Evolutionary conservation across 2,113 vertebrate genomes (phyloP).

Genomic region (Corapipo altera): DNA sequence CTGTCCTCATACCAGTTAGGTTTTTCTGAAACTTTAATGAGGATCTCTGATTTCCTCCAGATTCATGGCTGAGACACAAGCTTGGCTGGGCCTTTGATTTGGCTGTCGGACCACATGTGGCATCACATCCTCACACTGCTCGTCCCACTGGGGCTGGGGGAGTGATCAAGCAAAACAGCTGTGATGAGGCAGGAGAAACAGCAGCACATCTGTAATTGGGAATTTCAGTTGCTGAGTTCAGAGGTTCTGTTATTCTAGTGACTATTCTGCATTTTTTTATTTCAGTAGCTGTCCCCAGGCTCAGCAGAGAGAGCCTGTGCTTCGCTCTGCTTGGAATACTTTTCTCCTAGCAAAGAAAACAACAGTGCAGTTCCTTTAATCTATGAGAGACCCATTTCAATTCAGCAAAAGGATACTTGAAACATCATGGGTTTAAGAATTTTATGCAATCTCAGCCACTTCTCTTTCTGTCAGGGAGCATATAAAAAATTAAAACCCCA

Average conservation of each 20-base stretch:
- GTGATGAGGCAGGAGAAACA: neutral
- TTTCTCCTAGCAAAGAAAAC: conserved; percentile 11
- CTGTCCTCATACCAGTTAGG: conserved; percentile 32
- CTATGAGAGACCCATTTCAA: neutral
- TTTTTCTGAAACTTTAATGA: conserved; percentile 44
- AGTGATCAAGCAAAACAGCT: conserved; percentile 6
- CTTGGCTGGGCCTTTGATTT: conserved; percentile 12
- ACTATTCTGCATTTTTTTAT: neutral
- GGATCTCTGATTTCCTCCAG: conserved; percentile 39
- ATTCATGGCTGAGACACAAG: neutral
- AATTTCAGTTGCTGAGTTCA: conserved; percentile 30
- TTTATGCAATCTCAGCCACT: conserved; percentile 34
- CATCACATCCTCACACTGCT: neutral
- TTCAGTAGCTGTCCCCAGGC: neutral
- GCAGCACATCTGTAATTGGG: neutral
- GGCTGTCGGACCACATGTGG: neutral
- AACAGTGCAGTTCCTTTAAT: neutral
- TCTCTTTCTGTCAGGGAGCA: neutral
- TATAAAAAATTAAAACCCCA: conserved; percentile 46
- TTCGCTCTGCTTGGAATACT: neutral
- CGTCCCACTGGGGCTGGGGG: neutral
- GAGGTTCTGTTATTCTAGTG: conserved; percentile 3
- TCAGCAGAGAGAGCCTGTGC: neutral
- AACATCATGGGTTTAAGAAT: conserved; percentile 16
- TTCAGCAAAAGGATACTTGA: conserved; percentile 33